These are phyloP conservation scores for Dunckerocampus dactyliophorus DNA, from an alignment of 2,113 vertebrate genomes.

Conservation along the genomic window DNA sequence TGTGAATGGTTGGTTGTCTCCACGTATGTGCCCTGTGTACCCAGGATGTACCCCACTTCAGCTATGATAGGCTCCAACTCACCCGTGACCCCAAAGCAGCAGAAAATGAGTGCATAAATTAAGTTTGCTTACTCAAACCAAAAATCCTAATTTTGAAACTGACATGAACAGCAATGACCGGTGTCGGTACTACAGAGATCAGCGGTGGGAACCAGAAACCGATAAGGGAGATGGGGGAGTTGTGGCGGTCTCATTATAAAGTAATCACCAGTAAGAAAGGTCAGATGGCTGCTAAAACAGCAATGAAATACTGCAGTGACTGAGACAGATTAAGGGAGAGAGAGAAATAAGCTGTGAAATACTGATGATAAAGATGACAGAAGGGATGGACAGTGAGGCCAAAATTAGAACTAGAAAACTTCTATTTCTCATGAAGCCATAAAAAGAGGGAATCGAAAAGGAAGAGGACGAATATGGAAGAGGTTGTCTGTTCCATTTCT, in stretches of 20 bases:
- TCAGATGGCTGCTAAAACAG: constrained; percentile 59
- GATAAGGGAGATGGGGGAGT: constrained; percentile 25
- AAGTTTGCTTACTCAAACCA: too few relatives aligned
- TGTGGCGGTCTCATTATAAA: constrained; percentile 60
- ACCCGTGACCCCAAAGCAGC: too few relatives aligned
- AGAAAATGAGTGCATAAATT: too few relatives aligned
- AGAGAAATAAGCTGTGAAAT: constrained; percentile 21
- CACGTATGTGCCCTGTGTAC: too few relatives aligned
- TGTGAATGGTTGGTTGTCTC: too few relatives aligned
- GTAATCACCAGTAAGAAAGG: constrained; percentile 64
- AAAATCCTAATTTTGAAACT: too few relatives aligned
- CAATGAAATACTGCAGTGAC: constrained; percentile 48
- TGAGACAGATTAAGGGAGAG: constrained; percentile 4
- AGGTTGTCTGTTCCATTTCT: not conserved
- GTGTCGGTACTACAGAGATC: not conserved
- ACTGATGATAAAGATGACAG: constrained; percentile 7
- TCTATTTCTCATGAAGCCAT: constrained; percentile 34
- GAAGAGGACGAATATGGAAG: not conserved
- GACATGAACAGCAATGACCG: too few relatives aligned
- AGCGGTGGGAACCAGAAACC: constrained; percentile 16
- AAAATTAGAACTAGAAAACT: constrained; percentile 15
- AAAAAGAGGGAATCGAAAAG: constrained; percentile 34
- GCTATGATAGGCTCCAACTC: too few relatives aligned
- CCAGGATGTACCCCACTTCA: too few relatives aligned
- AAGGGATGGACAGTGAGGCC: constrained; percentile 18